Conservation (phyloP, 2,113 vertebrate species). For the pig (Sus scrofa) region DNA sequence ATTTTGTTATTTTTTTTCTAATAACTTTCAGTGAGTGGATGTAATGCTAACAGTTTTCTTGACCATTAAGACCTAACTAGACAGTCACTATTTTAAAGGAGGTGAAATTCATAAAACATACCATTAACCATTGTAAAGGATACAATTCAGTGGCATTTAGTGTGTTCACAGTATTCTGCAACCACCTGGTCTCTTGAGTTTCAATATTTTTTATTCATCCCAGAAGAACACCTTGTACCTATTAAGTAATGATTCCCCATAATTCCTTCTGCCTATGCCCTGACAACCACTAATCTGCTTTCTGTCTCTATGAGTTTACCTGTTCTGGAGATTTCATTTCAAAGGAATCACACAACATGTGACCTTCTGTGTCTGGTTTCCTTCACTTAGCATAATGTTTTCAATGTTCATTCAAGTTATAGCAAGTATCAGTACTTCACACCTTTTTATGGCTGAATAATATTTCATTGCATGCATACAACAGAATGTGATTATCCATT, state of each 20-base stretch:
- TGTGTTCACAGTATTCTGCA: background rate
- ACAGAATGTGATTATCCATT: background rate
- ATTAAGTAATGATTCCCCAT: background rate
- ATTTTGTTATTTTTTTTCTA: background rate
- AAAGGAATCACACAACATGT: background rate
- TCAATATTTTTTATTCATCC: background rate
- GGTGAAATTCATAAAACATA: constrained; percentile 3
- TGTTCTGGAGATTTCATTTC: background rate
- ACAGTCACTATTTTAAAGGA: background rate
- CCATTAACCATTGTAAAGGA: background rate
- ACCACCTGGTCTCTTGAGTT: background rate
- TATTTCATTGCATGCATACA: background rate
- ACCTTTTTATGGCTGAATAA: background rate
- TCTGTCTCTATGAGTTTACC: background rate
- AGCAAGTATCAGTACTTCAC: background rate
- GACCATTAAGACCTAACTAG: background rate
- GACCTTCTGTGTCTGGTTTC: background rate
- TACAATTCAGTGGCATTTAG: background rate
- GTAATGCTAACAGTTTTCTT: background rate
- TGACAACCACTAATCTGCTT: background rate
- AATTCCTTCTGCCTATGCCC: background rate
- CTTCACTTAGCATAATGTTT: constrained; percentile 10
- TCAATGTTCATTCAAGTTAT: background rate
- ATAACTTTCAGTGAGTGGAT: background rate
- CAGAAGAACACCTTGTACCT: background rate